Evolutionary conservation across 2,888 invertebrate genomes (phyloP).

Genomic region (Dioctria linearis): DNA sequence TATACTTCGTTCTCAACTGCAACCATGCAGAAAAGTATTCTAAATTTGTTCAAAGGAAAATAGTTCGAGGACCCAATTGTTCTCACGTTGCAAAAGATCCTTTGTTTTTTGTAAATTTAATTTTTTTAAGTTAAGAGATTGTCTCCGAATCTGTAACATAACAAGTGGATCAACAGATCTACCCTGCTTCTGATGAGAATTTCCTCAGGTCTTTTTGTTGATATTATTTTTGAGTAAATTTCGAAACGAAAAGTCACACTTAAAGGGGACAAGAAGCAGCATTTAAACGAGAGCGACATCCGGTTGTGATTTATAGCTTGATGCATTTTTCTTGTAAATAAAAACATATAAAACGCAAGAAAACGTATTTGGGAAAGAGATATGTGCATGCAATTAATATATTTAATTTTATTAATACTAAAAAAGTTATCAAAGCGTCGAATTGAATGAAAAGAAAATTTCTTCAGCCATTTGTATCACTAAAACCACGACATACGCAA

Average conservation of each 20-base stretch:
- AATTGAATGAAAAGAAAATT: not conserved
- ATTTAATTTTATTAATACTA: not conserved
- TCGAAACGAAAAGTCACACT: too few species aligned
- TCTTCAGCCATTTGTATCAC: not conserved
- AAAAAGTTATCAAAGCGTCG: not conserved
- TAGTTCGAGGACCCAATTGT: too few species aligned
- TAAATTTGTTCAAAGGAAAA: too few species aligned
- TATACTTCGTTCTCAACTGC: too few species aligned
- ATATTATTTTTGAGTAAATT: too few species aligned
- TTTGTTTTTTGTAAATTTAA: too few species aligned
- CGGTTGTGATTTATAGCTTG: constrained; percentile 43
- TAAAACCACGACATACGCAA: too few species aligned
- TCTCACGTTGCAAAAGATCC: too few species aligned
- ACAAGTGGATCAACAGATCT: constrained; percentile 1
- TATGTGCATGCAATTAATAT: too few species aligned
- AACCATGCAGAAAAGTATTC: too few species aligned
- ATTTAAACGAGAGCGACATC: constrained; percentile 31
- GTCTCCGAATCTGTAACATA: not conserved
- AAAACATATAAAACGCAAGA: not conserved
- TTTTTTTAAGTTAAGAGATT: not conserved
- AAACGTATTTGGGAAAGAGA: not conserved
- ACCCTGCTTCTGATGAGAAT: not conserved
- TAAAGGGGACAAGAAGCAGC: constrained; percentile 14
- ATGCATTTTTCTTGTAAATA: constrained; percentile 34
- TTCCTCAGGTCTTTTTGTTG: too few species aligned